A percentile compares a stretch with the other conserved stretches of the same genome.
These are phyloP conservation scores for Acromyrmex charruanus DNA, from an alignment of 1,140 invertebrate species.

Conservation along the genomic window DNA sequence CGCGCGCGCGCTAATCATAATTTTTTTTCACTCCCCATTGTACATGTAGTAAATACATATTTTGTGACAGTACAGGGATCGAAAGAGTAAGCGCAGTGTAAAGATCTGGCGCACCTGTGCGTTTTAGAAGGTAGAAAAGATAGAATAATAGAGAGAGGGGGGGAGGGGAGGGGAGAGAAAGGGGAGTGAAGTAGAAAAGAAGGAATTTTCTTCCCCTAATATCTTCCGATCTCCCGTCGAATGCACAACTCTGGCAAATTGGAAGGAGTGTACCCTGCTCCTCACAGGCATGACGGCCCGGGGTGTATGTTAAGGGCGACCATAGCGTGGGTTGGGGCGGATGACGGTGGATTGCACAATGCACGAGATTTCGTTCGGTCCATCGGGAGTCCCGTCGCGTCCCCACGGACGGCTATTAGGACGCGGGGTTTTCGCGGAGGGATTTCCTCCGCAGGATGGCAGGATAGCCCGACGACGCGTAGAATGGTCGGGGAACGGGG, in stretches of 20 bases:
- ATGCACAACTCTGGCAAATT: slow-evolving; percentile 78
- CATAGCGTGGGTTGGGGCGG: slow-evolving; percentile 12
- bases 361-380: slow-evolving; percentile 81
- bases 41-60: slow-evolving; percentile 8
- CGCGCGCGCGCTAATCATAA: not conserved
- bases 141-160: slow-evolving; percentile 43
- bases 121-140: slow-evolving; percentile 28
- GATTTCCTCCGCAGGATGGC: slow-evolving; percentile 63
- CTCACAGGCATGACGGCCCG: slow-evolving; percentile 17
- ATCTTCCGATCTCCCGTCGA: slow-evolving; percentile 75
- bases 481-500: slow-evolving; percentile 61
- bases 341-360: slow-evolving; percentile 74
- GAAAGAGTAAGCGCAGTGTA: not conserved
- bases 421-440: slow-evolving; percentile 60
- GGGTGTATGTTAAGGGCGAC: slow-evolving; percentile 40
- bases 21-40: not conserved
- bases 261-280: slow-evolving; percentile 63
- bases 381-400: slow-evolving; percentile 80
- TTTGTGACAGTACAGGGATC: not conserved
- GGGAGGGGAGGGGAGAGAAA: too few relatives aligned
- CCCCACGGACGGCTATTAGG: slow-evolving; percentile 81
- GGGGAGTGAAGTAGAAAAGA: not conserved
- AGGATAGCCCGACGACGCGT: slow-evolving; percentile 65
- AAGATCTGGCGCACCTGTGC: slow-evolving; percentile 52
- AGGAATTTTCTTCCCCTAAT: slow-evolving; percentile 69